A percentile compares a stretch with the other conserved stretches of the same genome.
Conservation (phyloP, 2,888 invertebrate species). For the Lissonota sp. region DNA sequence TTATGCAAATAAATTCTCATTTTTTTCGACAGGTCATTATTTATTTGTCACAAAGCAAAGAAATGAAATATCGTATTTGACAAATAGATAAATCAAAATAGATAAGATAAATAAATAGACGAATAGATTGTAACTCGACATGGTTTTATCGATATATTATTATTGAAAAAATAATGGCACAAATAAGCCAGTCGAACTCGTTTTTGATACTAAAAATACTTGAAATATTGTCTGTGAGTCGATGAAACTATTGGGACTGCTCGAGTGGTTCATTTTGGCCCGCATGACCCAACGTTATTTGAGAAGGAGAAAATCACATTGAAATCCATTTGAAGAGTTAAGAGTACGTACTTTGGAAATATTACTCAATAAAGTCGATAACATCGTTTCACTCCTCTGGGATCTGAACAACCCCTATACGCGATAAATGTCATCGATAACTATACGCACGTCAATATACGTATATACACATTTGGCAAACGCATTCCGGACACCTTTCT, state of each 20-base stretch:
- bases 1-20: no score
- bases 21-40: no score
- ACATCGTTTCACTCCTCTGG: constrained; percentile 31
- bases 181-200: no score
- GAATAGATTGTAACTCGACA: no score
- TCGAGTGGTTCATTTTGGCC: background rate
- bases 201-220: no score
- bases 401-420: constrained; percentile 13
- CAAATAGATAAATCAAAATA: no score
- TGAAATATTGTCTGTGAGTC: background rate
- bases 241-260: background rate
- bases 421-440: constrained; percentile 50
- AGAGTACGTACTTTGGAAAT: constrained; percentile 53
- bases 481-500: constrained; percentile 19
- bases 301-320: constrained; percentile 27
- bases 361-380: constrained; percentile 58
- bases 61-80: no score
- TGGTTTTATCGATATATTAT: no score
- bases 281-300: background rate
- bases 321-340: constrained; percentile 48
- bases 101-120: no score
- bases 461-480: constrained; percentile 39
- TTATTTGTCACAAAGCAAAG: no score
- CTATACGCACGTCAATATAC: background rate
- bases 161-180: no score